These are phyloP conservation scores for Myotis pilosus DNA, from an alignment of 2,797 vertebrate genomes.

Conservation along the genomic window DNA sequence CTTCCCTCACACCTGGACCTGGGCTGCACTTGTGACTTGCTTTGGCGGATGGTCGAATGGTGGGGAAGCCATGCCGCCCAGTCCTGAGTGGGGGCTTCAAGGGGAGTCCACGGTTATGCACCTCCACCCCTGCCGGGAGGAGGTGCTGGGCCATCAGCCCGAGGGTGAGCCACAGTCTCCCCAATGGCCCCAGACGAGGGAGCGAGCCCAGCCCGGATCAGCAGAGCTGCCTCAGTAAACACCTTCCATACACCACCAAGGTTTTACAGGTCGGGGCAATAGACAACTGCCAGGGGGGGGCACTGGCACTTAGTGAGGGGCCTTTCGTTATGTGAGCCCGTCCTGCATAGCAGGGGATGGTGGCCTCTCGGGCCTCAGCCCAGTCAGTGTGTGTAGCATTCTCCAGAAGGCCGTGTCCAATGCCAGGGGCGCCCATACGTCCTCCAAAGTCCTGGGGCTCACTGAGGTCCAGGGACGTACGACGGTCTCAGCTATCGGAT, in stretches of 20 bases:
- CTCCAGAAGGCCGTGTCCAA: background rate
- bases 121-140: background rate
- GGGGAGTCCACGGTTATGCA: background rate
- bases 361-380: background rate
- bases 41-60: background rate
- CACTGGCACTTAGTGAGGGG: background rate
- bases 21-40: background rate
- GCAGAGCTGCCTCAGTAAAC: background rate
- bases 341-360: background rate
- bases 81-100: background rate
- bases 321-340: background rate
- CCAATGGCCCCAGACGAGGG: accelerated
- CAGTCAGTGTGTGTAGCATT: background rate
- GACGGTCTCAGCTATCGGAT: background rate
- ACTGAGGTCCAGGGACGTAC: background rate
- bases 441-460: background rate
- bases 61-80: background rate
- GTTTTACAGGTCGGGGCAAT: background rate
- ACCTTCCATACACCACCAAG: background rate
- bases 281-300: accelerated
- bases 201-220: background rate
- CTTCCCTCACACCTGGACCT: background rate
- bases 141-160: background rate
- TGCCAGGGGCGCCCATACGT: no score
- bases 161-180: background rate